Evolutionary conservation across 2,888 invertebrate genomes (phyloP), one percentile per base, ranked within the genome.

Genomic region (Melanophora roralis): DNA sequence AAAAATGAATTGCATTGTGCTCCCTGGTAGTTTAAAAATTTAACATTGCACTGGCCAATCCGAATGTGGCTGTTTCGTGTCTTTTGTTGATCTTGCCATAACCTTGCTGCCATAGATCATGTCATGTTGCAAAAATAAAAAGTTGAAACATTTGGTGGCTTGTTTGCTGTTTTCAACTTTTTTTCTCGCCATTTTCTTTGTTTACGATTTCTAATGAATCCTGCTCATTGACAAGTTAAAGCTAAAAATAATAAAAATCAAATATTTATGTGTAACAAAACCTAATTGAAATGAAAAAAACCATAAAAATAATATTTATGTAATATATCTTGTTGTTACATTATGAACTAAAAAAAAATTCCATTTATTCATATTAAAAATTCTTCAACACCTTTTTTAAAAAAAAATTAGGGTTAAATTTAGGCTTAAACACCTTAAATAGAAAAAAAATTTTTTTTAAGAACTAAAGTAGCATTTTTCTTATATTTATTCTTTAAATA

Each of bases 31-130:
- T 38, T 57, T 69, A 36, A 12, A 49, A 36, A 47, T 23, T 64
- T 47, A 57, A 43, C 38, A 53, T 36, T 72, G 67, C 64, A 60
- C 6, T 32, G 76, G 78, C 60, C 53, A n/a, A n/a, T n/a, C n/a
- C n/a, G n/a, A n/a, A n/a, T n/a, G n/a, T 43, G 14, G 9, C 7
- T 16, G 36, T 62, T 12, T 27, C 1, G 72, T 67, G 60, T 32
- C 53, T 6, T n/a, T 43, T 27, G 40, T 21, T 69, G 69, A 76
- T 76, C 68, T 76, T 69, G 51, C 74, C 60, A 34, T 53, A 38
- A 69, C 64, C 59, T 65, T 51, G 59, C 47, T 65, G 75, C 79
- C 68, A 57, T 62, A 80, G 76, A 80, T 80, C 67, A 72, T 68
- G 80, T 76, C 76, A 68, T 71, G 49, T 68, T 78, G 62, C 38